Evolutionary conservation across 64 coral and sea anemone genomes (phyloP).

Genomic region (Actinia tenebrosa): DNA sequence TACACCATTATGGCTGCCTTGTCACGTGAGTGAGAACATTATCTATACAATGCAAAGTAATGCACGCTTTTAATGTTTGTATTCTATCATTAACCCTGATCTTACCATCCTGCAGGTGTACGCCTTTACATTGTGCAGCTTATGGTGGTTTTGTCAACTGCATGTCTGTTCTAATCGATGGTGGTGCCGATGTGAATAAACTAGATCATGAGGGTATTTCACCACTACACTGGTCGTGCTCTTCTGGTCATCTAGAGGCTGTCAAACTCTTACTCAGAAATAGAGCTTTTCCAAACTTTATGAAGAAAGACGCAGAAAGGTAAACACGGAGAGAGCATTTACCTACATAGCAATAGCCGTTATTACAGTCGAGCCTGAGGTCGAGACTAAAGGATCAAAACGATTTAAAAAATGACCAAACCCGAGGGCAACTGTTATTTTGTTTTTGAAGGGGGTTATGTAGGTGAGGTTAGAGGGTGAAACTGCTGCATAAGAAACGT

Average conservation of each 20-base stretch:
- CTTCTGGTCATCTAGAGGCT: slow-evolving; percentile 76
- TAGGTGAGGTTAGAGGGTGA: no score
- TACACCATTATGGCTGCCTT: no score
- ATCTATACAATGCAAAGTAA: no score
- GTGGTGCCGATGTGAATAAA: slow-evolving; percentile 71
- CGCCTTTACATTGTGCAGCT: slow-evolving; percentile 89
- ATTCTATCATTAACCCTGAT: not conserved
- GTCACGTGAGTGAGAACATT: no score
- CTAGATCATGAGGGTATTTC: slow-evolving; percentile 71
- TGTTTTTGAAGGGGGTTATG: no score
- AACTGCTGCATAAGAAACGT: no score
- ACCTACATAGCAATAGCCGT: no score
- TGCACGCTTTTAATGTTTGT: no score
- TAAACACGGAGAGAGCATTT: not conserved
- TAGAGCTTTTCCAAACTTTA: slow-evolving; percentile 78
- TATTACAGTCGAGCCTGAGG: no score
- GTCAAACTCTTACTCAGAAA: slow-evolving; percentile 77
- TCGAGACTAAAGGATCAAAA: no score
- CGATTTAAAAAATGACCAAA: no score
- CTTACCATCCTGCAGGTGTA: slow-evolving; percentile 39
- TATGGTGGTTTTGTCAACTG: slow-evolving; percentile 81
- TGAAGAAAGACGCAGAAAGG: slow-evolving; percentile 50
- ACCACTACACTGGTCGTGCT: slow-evolving; percentile 78
- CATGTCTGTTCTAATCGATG: slow-evolving; percentile 67
- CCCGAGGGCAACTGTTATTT: no score